Evolutionary conservation across 2,113 vertebrate species (phyloP), one percentile per base, ranked within the genome.

Genomic region (Podarcis muralis): DNA sequence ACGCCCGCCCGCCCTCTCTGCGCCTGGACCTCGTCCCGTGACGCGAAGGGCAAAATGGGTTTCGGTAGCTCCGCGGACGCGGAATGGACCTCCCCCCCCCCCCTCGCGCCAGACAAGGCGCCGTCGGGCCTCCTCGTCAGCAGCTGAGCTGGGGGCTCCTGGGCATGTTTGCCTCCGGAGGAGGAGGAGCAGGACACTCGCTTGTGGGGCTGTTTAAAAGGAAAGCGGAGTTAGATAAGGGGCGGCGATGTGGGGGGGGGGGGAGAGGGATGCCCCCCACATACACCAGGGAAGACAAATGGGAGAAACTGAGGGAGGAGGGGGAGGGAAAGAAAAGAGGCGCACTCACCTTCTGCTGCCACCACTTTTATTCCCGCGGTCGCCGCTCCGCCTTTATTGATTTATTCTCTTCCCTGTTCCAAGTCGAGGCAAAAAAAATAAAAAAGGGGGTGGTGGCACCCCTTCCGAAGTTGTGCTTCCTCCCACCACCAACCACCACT

Each of bases 301-400:
- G 91, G 93, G 66, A 87, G 71, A 84, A 81, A 69, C 66, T 9
- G 20, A 6, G 35, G 79, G 16, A 43, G 40, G 22, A 7, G 27
- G 78, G 32, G 23, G 37, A 66, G 76, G 6, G 62, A 75, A 75
- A 82, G 88, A 37, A 4, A 74, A 1, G 69, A 11, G 69, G 37
- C 30, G 48, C 40, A 93, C 95, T 95, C 93, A 95, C 95, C 95
- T 95, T 91, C 88, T 90, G 32, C 53, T 68, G 87, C 83, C 35
- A 32, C 83, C 1, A 16, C 25, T 90, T 32, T 0, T 89, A 88
- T 65, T 80, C 93, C 92, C 81, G 87, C 84, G 90, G 87, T 89
- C 87, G 90, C 81, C 20, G 90, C 83, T 94, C 89, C 89, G 75
- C 25, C 35, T 88, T 90, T 91, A 89, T 93, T 90, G 91, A 87